Conservation (phyloP, 2,797 vertebrate genomes). For the Scyliorhinus canicula region DNA sequence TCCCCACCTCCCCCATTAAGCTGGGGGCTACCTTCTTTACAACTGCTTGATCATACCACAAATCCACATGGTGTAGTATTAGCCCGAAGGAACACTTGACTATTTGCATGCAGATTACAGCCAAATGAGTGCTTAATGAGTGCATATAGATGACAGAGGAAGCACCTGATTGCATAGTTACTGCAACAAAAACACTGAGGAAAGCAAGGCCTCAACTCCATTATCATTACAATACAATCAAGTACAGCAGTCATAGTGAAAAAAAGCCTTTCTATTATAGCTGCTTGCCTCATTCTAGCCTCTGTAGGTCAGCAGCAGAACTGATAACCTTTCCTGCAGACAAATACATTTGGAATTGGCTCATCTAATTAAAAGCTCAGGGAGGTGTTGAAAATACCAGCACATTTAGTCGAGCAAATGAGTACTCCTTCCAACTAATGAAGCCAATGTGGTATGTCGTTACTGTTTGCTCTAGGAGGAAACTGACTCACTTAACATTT, state of each 20-base stretch:
- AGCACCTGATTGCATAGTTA: slow-evolving; percentile 59
- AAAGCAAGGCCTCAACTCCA: slow-evolving; percentile 60
- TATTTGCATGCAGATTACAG: slow-evolving; percentile 60
- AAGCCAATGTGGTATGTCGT: slow-evolving; percentile 54
- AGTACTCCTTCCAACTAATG: slow-evolving; percentile 58
- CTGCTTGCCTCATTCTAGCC: slow-evolving; percentile 57
- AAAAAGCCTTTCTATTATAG: slow-evolving; percentile 64
- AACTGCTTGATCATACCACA: slow-evolving; percentile 49
- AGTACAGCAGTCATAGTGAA: slow-evolving; percentile 58
- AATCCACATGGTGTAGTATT: slow-evolving; percentile 48
- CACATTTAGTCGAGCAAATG: slow-evolving; percentile 56
- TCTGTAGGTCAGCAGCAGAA: slow-evolving; percentile 60
- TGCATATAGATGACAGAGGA: slow-evolving; percentile 58
- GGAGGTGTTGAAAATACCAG: slow-evolving; percentile 63
- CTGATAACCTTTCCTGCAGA: slow-evolving; percentile 69
- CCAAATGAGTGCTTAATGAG: slow-evolving; percentile 57
- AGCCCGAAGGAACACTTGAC: slow-evolving; percentile 59
- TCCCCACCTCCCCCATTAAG: slow-evolving; percentile 44
- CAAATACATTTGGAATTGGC: slow-evolving; percentile 66
- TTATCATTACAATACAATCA: slow-evolving; percentile 71
- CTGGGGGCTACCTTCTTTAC: slow-evolving; percentile 46
- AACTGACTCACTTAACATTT: slow-evolving; percentile 80
- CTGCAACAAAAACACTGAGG: slow-evolving; percentile 53
- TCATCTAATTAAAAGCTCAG: slow-evolving; percentile 72
- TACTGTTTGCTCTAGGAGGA: slow-evolving; percentile 69